Evolutionary conservation across 2,797 vertebrate genomes (phyloP).

Genomic region (Pseudochaenichthys georgianus): DNA sequence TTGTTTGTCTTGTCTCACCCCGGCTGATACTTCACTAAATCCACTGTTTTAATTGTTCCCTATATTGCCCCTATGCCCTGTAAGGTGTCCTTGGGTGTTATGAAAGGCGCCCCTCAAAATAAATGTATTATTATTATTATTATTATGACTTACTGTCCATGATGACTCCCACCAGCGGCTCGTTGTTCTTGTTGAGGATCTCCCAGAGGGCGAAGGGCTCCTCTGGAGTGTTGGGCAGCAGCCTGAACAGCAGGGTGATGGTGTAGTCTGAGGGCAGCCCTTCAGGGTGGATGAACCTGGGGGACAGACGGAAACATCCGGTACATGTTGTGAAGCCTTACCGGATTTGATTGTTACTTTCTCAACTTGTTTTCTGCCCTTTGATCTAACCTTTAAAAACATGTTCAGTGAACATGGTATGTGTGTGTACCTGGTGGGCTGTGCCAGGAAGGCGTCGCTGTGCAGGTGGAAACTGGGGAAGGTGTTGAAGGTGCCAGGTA

Average conservation of each 20-base stretch:
- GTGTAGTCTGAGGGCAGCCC: constrained; percentile 97
- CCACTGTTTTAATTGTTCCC: too few species aligned
- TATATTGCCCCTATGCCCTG: too few species aligned
- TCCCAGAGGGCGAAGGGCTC: constrained; percentile 98
- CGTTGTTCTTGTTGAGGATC: constrained; percentile 91
- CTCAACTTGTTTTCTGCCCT: too few species aligned
- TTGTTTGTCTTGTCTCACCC: too few species aligned
- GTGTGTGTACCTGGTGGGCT: constrained; percentile 90
- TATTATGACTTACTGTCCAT: constrained; percentile 90
- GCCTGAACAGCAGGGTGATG: constrained; percentile 92
- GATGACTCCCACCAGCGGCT: constrained; percentile 95
- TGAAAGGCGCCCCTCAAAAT: too few species aligned
- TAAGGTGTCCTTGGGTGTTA: too few species aligned
- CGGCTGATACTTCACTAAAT: too few species aligned
- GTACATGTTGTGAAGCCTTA: too few species aligned
- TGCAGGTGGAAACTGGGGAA: constrained; percentile 93
- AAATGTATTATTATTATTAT: too few species aligned
- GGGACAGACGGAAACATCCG: neutral
- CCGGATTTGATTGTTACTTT: too few species aligned
- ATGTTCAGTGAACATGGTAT: too few species aligned
- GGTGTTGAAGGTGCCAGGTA: constrained; percentile 95
- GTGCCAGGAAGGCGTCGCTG: constrained; percentile 90
- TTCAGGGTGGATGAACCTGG: constrained; percentile 93
- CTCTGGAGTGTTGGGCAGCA: constrained; percentile 91
- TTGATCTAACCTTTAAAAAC: too few species aligned